Base-by-base conservation (phyloP, 2,113 vertebrate species). In the Xenus cinereus region DNA sequence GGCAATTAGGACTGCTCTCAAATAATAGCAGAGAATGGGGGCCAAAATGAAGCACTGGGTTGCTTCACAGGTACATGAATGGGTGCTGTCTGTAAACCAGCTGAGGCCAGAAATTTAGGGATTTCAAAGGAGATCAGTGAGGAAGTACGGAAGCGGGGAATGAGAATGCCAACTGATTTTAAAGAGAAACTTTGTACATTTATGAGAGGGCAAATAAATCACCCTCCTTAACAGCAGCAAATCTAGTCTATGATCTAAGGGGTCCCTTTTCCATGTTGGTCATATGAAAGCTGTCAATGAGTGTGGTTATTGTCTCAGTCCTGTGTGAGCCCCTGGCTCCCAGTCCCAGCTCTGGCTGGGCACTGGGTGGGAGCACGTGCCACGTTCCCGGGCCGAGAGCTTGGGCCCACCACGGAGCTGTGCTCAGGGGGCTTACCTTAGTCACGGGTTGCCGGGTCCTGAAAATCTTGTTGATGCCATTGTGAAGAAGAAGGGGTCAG, bases 371-470 rank as follows among this genome's bases (percentile, higher is more conserved):
- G 35, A 6, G 16, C 32, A 3, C 1, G 12, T 12, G 67, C 27
- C 9, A 24, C 37, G 1, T 14, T 24, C 0, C 11, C 45, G 0
- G 0, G 10, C 14, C 2, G 0, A 28, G 53, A 54, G 16, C 53
- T 30, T 30, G 53, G 27, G 28, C 28, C 16, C 8, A 15, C n/a
- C 6, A 1, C 14, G 43, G 77, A 45, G n/a, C 74, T 9, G 2
- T 4, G 41, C 62, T 23, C 28, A 27, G 26, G 24, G 50, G 14
- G 14, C 48, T 54, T 14, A 6, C 45, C 60, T 16, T 6, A 6
- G 5, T 3, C 48, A n/a, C 1, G 14, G 46, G 50, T 33, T 4
- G 5, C 7, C 3, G 50, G 26, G 22, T 2, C 15, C 63, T 46
- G 16, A 2, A 21, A 7, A 35, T 60, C 60, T 66, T 9, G 0